Base-by-base conservation (phyloP, 2,797 vertebrate species). In the Bovichtus diacanthus region DNA sequence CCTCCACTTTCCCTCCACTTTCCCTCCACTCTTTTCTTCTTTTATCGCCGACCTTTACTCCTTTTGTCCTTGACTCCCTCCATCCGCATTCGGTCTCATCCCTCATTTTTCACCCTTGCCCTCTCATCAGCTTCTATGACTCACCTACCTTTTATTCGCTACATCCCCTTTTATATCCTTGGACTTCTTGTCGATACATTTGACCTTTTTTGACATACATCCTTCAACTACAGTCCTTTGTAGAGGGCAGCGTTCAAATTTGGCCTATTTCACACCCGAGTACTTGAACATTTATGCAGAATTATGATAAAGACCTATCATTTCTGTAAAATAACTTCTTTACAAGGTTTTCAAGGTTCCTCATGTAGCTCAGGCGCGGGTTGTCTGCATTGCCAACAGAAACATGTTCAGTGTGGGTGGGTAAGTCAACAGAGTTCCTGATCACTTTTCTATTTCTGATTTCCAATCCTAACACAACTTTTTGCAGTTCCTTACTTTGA, bases 161-260 rank as follows among this genome's bases (percentile, higher is more conserved):
- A 9, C 9, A 9, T 34, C 39, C 2, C 58, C 19, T 62, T 12
- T 61, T 9, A 63, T 73, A 53, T 66, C 56, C 31, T 80, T 56
- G 27, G 19, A 59, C 51, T 44, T 29, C 59, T 46, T 53, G 27
- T 44, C 2, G 2, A 64, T 62, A 47, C 31, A 56, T 65, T 70
- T 49, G 31, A 68, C 43, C 51, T 76, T 73, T n/a, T 53, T 34
- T 74, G 41, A 62, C 5, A 31, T 65, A 15, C 16, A 25, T 64
- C 47, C 6, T 16, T 23, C 29, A 58, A 9, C 46, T 31, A 13
- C 21, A 47, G 25, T 60, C 18, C 0, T 72, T 61, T 43, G 12
- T 46, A 67, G 38, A 34, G 16, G 10, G 8, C 5, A 36, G n/a
- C n/a, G n/a, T n/a, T n/a, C n/a, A n/a, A n/a, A n/a, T n/a, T 3